Evolutionary conservation across 2,797 vertebrate genomes (phyloP), one percentile per base, ranked within the genome.

Genomic region (Cossypha polioptera): DNA sequence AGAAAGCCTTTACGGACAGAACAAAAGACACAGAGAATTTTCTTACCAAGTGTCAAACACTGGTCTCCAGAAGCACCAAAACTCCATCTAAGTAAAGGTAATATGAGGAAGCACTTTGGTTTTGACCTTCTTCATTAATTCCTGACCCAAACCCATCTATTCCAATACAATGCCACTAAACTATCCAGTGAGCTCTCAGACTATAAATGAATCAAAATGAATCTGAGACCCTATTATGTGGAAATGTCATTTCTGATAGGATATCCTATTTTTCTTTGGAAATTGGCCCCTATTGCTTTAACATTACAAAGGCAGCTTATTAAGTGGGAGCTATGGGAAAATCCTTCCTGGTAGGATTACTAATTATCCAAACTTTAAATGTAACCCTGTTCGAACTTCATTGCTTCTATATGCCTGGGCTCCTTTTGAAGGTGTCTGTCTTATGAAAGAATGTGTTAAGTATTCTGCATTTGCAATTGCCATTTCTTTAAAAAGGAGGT

Each of bases 181-280:
- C 89, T 89, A 81, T 81, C 69, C 10, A 1, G 76, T 88, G 62
- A 95, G 91, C 78, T 96, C 69, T 94, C 58, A 42, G 65, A 77
- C 62, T 93, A 50, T 72, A 96, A 94, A 95, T 95, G 79, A 95
- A 92, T 95, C 85, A 95, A 95, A 96, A 92, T 94, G 62, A 94
- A 92, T 88, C 85, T 33, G 66, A 91, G 89, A 69, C 81, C 89
- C 90, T 88, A 86, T 79, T 96, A 88, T 65, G 73, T 95, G 91
- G 76, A 96, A 94, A 84, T 86, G 91, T 82, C 86, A 91, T 75
- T 85, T 94, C 91, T 86, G 86, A 92, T 96, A 82, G 5, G 10
- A 79, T 76, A 86, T 83, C 91, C 69, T 74, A 63, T 94, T 96
- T 96, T 95, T 92, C 91, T 95, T 94, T 83, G 67, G 40, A 95